Percentiles rank a stretch among this genome's conserved stretches.
These are phyloP conservation scores for Bombylius discolor DNA, from an alignment of 2,888 invertebrate species.

Conservation along the genomic window DNA sequence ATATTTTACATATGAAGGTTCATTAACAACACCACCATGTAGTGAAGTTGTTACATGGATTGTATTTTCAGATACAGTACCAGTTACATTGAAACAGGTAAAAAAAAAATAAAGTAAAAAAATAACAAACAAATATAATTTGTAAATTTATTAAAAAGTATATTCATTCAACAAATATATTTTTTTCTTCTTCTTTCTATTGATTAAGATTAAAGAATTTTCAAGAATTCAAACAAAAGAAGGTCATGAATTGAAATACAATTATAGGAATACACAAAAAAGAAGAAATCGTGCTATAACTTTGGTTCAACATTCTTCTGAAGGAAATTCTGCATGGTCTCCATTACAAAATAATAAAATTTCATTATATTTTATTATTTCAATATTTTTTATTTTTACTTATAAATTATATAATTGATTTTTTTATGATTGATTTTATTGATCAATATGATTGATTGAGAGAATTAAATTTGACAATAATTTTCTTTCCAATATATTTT, in stretches of 20 bases:
- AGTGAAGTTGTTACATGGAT: conserved; percentile 65
- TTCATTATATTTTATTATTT: too few relatives aligned
- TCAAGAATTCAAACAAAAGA: conserved; percentile 29
- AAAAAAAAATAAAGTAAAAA: neutral
- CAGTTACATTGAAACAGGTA: conserved; percentile 41
- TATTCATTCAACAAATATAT: neutral
- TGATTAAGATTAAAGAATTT: conserved; percentile 31
- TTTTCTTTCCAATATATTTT: too few relatives aligned
- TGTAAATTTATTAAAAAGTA: neutral
- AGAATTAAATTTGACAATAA: too few relatives aligned
- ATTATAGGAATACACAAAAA: conserved; percentile 34
- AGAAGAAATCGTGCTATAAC: conserved; percentile 26
- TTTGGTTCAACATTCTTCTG: conserved; percentile 14
- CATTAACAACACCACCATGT: conserved; percentile 61
- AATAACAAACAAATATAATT: neutral
- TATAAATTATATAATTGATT: too few relatives aligned
- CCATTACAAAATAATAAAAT: too few relatives aligned
- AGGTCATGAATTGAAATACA: conserved; percentile 34
- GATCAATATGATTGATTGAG: too few relatives aligned
- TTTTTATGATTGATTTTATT: too few relatives aligned
- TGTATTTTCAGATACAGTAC: conserved; percentile 43
- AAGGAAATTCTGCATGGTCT: neutral
- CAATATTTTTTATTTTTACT: too few relatives aligned
- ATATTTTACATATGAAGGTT: conserved; percentile 55
- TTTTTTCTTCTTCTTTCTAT: conserved; percentile 11